Evolutionary conservation across 2,113 vertebrate genomes (phyloP).

Genomic region (Mesembrinibis cayennensis): DNA sequence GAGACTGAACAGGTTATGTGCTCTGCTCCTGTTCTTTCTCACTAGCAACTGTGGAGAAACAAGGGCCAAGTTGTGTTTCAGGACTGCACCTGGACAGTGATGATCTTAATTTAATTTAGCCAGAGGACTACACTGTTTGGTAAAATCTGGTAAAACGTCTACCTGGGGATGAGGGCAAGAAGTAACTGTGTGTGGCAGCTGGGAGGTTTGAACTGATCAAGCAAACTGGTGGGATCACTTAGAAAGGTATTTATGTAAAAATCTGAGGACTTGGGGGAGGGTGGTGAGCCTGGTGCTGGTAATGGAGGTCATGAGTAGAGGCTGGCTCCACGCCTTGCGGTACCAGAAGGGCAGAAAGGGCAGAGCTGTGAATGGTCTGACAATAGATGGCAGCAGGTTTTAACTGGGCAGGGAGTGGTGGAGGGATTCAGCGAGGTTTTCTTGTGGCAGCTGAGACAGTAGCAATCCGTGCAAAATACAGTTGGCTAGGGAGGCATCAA

Average conservation of each 20-base stretch:
- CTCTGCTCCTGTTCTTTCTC: background rate
- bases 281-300: background rate
- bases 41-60: background rate
- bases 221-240: background rate
- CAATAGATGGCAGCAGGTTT: background rate
- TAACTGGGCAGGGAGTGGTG: background rate
- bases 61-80: background rate
- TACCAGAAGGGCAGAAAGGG: background rate
- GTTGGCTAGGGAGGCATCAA: background rate
- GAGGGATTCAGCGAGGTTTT: background rate
- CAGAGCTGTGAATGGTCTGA: background rate
- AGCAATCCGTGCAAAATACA: background rate
- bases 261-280: background rate
- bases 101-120: background rate
- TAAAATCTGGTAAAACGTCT: background rate
- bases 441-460: background rate
- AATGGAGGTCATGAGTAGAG: background rate
- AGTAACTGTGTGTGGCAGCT: background rate
- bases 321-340: too few relatives aligned
- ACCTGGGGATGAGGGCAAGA: background rate
- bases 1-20: background rate
- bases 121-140: background rate
- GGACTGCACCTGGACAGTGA: background rate
- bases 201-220: background rate
- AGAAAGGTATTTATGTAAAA: background rate